Evolutionary conservation across 2,797 vertebrate species (phyloP).

Genomic region (Pogonophryne albipinna): DNA sequence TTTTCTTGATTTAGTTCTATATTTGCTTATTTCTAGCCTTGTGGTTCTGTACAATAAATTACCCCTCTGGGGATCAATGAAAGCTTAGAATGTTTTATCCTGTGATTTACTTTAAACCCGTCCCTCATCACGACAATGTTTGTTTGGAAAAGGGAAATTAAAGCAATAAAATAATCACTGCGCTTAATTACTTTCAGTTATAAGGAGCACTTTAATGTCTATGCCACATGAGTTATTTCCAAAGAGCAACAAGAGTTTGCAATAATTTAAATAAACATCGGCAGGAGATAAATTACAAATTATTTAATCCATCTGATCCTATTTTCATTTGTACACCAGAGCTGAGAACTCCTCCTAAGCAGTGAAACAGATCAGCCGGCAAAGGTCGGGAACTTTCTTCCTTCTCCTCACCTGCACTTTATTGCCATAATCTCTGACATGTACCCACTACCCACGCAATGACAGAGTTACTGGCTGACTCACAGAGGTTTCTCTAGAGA

Average conservation of each 20-base stretch:
- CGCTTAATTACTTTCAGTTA: background rate
- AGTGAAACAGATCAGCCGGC: slow-evolving; percentile 25
- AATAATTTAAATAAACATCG: background rate
- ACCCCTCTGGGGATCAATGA: background rate
- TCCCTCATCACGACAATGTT: background rate
- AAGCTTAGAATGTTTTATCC: background rate
- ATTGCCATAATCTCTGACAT: slow-evolving; percentile 50
- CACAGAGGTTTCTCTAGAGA: slow-evolving; percentile 23
- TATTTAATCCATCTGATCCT: background rate
- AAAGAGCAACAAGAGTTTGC: no score
- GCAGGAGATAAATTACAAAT: background rate
- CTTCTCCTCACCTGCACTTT: slow-evolving; percentile 36
- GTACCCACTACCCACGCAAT: slow-evolving; percentile 31
- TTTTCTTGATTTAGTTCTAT: background rate
- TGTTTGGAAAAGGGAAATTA: background rate
- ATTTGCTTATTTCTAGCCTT: background rate
- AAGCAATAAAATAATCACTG: background rate
- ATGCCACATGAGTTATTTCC: background rate
- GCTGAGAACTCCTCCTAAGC: slow-evolving; percentile 14
- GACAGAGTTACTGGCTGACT: slow-evolving; percentile 45
- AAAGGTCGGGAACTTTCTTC: slow-evolving; percentile 21
- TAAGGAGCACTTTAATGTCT: background rate
- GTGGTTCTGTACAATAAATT: background rate
- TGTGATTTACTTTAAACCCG: background rate
- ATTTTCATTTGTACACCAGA: slow-evolving; percentile 11